Evolutionary conservation across 2,113 vertebrate species (phyloP), one percentile per base, ranked within the genome.

Genomic region (Sialia sialis): DNA sequence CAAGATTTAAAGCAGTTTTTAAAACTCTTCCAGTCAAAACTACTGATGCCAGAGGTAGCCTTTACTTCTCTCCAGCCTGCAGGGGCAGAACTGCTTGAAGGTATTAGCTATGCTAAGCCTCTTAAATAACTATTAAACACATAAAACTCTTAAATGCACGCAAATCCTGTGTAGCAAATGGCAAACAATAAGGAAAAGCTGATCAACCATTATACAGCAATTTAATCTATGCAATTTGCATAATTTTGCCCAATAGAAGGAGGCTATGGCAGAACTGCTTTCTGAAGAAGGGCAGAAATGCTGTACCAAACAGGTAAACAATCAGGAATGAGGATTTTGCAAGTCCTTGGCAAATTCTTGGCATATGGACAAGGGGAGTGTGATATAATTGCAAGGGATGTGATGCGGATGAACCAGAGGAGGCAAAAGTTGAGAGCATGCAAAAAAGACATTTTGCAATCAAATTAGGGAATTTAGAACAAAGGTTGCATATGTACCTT

Each of bases 121-220:
- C 95, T 97, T 96, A 96, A 95, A 94, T 73, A 96, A 95, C 94
- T 90, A 89, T 94, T 96, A 95, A 95, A 95, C 89, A 91, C 84
- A 93, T 96, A 95, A 96, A 96, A 93, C 86, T 91, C 89, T 96
- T 97, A 95, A 95, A 95, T 49, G 79, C 89, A 87, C 34, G 19
- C 84, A 93, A 95, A 96, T 96, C 97, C 93, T 87, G 84, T 84
- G 39, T 94, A 90, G 89, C 96, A 94, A 94, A 93, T 93, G 95
- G 89, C 74, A 87, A 93, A 94, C 93, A 87, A 90, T 85, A 91
- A 93, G 73, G 93, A 92, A 95, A 96, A 95, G 95, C 95, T 96
- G 94, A 89, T 95, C 84, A 92, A 87, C 94, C 58, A 93, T 94
- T 87, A 91, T 73, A 85, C 86, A 94, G 84, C 89, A 85, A 76